A percentile compares a stretch with the other conserved stretches of the same genome.
Conservation (phyloP, 1,140 invertebrate genomes). For the Galleria mellonella region DNA sequence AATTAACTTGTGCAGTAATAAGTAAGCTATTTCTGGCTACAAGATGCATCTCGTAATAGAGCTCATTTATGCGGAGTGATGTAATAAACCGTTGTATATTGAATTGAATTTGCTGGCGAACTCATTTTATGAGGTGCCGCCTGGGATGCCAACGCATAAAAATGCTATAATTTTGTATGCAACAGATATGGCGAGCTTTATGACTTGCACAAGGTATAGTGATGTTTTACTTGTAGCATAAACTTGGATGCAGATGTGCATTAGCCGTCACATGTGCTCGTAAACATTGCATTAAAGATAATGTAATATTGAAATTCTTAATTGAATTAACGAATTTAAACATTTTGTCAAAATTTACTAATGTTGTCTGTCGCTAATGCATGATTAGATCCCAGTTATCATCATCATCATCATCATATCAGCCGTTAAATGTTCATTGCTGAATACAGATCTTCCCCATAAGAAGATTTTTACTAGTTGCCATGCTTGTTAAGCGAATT, state of each 20-base stretch:
- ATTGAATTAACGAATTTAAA: neutral
- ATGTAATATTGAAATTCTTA: neutral
- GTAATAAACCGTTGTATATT: slow-evolving; percentile 40
- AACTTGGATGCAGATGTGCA: slow-evolving; percentile 8
- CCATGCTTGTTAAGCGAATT: too few species aligned
- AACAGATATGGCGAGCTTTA: slow-evolving; percentile 48
- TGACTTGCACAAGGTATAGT: slow-evolving; percentile 19
- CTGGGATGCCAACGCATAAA: slow-evolving; percentile 45
- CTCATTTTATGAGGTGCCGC: slow-evolving; percentile 46
- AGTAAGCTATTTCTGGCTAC: slow-evolving; percentile 18
- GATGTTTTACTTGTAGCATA: slow-evolving; percentile 18
- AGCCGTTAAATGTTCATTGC: too few species aligned
- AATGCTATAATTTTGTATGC: slow-evolving; percentile 55
- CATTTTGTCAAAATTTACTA: too few species aligned
- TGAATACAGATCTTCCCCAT: too few species aligned
- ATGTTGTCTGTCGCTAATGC: too few species aligned
- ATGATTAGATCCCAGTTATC: too few species aligned
- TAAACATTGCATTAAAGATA: slow-evolving; percentile 4
- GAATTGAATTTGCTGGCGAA: slow-evolving; percentile 52
- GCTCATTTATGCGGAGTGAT: slow-evolving; percentile 29
- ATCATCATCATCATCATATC: too few species aligned
- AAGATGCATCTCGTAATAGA: slow-evolving; percentile 7
- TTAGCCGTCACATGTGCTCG: slow-evolving; percentile 4
- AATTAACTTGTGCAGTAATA: neutral
- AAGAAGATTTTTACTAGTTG: too few species aligned